A percentile compares a stretch with the other conserved stretches of the same genome.
Conservation (phyloP, 2,113 vertebrate genomes). For the Dicaeum eximium region DNA sequence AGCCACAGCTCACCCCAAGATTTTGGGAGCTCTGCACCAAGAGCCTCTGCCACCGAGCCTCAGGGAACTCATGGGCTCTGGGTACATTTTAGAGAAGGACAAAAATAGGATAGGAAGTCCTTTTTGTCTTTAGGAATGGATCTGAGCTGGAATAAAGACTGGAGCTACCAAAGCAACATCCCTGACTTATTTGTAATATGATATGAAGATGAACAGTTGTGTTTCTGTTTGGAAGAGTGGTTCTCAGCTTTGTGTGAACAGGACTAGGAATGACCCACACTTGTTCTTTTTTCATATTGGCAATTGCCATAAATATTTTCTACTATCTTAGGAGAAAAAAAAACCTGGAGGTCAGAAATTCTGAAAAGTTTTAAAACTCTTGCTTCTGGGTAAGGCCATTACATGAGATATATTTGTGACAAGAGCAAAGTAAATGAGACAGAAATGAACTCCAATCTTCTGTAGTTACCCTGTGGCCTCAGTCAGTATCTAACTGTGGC, state of each 20-base stretch:
- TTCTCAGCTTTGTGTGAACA: neutral
- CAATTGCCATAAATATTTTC: neutral
- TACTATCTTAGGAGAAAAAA: neutral
- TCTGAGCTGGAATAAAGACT: neutral
- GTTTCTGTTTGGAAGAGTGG: neutral
- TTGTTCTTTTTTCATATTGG: neutral
- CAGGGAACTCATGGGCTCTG: neutral
- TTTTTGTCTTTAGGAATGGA: neutral
- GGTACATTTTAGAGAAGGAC: neutral
- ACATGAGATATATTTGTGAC: neutral
- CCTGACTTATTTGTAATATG: neutral
- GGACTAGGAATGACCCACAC: neutral
- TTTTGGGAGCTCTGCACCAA: neutral
- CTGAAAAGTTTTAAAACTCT: neutral
- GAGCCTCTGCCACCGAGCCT: neutral
- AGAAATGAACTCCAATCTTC: neutral
- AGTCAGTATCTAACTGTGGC: neutral
- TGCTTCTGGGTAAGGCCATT: neutral
- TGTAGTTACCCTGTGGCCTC: neutral
- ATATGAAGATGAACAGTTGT: neutral
- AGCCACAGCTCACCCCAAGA: neutral
- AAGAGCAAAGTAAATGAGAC: neutral
- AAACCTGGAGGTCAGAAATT: neutral
- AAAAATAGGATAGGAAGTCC: neutral
- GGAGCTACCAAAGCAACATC: neutral